These are phyloP conservation scores for Drepanosiphum platanoidis DNA, from an alignment of 2,888 invertebrate species.

Conservation along the genomic window DNA sequence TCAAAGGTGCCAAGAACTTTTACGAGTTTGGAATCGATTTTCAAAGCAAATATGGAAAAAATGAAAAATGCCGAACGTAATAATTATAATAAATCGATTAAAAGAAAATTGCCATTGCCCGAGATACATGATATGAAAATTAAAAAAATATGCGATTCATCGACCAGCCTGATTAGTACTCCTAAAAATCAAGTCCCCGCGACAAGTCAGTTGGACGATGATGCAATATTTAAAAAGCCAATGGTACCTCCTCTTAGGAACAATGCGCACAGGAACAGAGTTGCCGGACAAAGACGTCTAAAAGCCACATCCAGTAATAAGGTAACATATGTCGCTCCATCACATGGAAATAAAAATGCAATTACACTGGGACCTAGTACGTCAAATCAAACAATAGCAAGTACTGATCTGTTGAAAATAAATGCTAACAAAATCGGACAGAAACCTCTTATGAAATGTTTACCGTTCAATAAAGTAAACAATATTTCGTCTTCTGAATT, in stretches of 20 bases:
- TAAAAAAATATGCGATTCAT: neutral
- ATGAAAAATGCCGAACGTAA: neutral
- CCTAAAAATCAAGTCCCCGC: neutral
- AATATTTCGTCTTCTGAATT: neutral
- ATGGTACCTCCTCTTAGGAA: neutral
- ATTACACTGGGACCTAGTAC: neutral
- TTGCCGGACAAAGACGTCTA: too few species aligned
- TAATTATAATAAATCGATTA: neutral
- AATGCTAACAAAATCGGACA: neutral
- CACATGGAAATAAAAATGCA: neutral
- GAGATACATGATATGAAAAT: neutral
- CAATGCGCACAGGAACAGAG: too few species aligned
- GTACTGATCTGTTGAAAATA: neutral
- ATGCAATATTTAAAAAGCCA: neutral
- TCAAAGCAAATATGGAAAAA: neutral
- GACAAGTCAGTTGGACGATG: neutral
- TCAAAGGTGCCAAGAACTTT: neutral
- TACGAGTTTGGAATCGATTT: neutral
- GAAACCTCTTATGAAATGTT: constrained; percentile 49
- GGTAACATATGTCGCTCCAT: too few species aligned
- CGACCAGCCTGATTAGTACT: neutral
- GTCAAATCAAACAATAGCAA: neutral
- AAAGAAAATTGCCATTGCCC: constrained; percentile 37
- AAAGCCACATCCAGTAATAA: too few species aligned
- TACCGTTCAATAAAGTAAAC: constrained; percentile 20